A percentile compares a stretch with the other conserved stretches of the same genome.
Conservation (phyloP, 2,888 invertebrate species). For the Cetonia aurata region DNA sequence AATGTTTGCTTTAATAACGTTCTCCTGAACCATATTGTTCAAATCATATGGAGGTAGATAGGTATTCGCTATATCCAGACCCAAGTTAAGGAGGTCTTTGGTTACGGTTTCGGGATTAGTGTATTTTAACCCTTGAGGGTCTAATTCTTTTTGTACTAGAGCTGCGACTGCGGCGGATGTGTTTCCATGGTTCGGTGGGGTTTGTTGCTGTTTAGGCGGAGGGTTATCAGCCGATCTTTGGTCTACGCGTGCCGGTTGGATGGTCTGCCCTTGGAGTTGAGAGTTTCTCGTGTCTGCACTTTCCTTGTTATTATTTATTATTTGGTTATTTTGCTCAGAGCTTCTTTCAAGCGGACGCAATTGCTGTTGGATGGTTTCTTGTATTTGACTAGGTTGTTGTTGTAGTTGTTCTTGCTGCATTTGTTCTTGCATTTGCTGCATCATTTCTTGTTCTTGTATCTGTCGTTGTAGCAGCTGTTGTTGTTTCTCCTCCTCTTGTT, state of each 20-base stretch:
- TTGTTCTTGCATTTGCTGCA: background rate
- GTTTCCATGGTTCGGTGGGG: background rate
- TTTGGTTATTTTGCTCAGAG: background rate
- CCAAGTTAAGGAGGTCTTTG: slow-evolving; percentile 56
- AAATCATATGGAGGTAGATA: slow-evolving; percentile 56
- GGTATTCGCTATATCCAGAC: slow-evolving; percentile 53
- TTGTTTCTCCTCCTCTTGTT: slow-evolving; percentile 15
- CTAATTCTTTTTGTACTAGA: slow-evolving; percentile 16
- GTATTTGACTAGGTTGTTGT: background rate
- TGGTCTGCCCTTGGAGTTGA: background rate
- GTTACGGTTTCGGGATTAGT: slow-evolving; percentile 51
- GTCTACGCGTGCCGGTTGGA: background rate
- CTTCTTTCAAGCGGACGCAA: background rate
- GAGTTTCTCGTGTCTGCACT: background rate
- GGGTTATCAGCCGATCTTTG: background rate
- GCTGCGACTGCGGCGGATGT: background rate
- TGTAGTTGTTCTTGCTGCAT: background rate
- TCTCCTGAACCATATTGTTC: slow-evolving; percentile 45
- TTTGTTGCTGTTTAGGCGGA: background rate
- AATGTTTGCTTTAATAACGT: slow-evolving; percentile 35
- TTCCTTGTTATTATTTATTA: background rate
- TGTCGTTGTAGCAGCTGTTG: slow-evolving; percentile 5
- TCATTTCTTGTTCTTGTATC: slow-evolving; percentile 21
- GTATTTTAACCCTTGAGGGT: slow-evolving; percentile 11
- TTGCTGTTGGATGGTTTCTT: background rate